Conservation (phyloP, 2,888 invertebrate species). For the Acronicta leporina region DNA sequence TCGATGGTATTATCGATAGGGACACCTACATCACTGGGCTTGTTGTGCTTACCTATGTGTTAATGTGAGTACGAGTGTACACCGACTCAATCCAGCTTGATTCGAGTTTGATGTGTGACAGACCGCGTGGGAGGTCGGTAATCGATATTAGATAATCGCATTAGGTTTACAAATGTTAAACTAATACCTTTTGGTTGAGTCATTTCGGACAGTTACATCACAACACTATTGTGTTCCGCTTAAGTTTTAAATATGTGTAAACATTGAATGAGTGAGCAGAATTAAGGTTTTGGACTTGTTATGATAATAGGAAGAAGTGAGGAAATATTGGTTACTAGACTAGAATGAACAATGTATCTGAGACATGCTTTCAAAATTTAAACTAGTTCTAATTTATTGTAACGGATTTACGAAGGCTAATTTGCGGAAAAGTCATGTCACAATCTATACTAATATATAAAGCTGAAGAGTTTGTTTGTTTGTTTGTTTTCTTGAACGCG, state of each 20-base stretch:
- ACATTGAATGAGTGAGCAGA: constrained; percentile 33
- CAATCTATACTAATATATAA: too few species aligned
- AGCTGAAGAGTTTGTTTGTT: too few species aligned
- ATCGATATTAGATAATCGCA: constrained; percentile 85
- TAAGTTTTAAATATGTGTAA: constrained; percentile 33
- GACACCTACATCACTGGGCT: constrained; percentile 66
- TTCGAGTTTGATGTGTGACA: constrained; percentile 71
- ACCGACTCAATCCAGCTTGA: constrained; percentile 35
- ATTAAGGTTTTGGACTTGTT: constrained; percentile 25
- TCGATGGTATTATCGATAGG: constrained; percentile 65
- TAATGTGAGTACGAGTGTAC: constrained; percentile 50
- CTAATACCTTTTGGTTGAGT: constrained; percentile 73
- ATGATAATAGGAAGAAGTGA: constrained; percentile 34
- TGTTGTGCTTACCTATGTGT: constrained; percentile 58
- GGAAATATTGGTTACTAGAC: constrained; percentile 14
- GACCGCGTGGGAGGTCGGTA: constrained; percentile 76
- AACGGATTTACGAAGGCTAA: too few species aligned
- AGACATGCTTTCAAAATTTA: background rate
- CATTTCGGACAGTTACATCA: constrained; percentile 70
- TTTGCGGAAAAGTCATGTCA: too few species aligned
- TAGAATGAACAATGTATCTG: background rate
- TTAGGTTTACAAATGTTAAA: constrained; percentile 78
- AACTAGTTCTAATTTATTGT: too few species aligned
- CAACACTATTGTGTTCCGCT: constrained; percentile 39
- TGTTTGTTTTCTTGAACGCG: too few species aligned